Evolutionary conservation across 2,888 invertebrate species (phyloP).

Genomic region (Lissonota sp.): DNA sequence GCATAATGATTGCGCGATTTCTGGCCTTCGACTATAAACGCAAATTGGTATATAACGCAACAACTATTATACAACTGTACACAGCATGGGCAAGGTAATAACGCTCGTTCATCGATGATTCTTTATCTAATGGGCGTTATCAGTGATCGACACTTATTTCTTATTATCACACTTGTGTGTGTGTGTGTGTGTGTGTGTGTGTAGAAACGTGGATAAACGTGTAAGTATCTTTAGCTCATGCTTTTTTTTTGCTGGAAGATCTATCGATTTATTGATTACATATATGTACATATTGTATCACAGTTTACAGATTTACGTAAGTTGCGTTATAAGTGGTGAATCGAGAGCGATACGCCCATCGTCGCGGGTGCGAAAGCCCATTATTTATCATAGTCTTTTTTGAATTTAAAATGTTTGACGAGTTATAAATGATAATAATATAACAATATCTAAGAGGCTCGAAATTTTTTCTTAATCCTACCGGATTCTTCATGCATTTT

Average conservation of each 20-base stretch:
- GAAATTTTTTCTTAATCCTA: too few relatives aligned
- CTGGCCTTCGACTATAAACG: constrained; percentile 40
- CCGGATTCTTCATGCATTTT: too few relatives aligned
- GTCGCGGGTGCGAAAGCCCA: constrained; percentile 58
- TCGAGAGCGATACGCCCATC: constrained; percentile 61
- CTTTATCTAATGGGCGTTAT: constrained; percentile 50
- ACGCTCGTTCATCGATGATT: constrained; percentile 40
- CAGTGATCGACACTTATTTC: constrained; percentile 47
- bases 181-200: neutral
- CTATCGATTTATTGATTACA: constrained; percentile 14
- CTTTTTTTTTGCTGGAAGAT: constrained; percentile 32
- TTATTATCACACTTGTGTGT: constrained; percentile 37
- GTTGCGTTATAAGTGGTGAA: constrained; percentile 38
- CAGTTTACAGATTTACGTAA: constrained; percentile 59
- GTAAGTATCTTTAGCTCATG: neutral
- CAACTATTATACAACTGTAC: constrained; percentile 24
- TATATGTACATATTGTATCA: constrained; percentile 3
- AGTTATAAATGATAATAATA: too few relatives aligned
- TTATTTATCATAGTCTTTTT: constrained; percentile 62
- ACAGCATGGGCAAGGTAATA: constrained; percentile 33
- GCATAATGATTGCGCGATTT: constrained; percentile 27
- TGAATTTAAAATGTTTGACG: too few relatives aligned
- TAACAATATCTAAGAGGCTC: too few relatives aligned
- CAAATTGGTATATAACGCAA: constrained; percentile 4
- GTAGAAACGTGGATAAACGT: neutral